A percentile compares a stretch with the other conserved stretches of the same genome.
Conservation (phyloP, 2,797 vertebrate genomes). For the Hipposideros larvatus region DNA sequence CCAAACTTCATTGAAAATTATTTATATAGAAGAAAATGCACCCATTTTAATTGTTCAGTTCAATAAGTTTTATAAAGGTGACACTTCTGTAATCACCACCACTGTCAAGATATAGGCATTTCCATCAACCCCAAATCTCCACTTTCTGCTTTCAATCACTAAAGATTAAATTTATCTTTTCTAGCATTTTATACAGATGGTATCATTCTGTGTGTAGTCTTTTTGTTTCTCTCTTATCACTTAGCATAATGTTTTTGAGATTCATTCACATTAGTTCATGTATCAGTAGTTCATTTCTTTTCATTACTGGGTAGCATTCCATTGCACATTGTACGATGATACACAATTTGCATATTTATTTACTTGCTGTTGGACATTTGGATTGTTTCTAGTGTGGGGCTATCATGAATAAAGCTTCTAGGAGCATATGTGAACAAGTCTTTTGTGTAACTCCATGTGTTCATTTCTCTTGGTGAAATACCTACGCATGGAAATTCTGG, state of each 20-base stretch:
- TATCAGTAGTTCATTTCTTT: not conserved
- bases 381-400: not conserved
- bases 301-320: not conserved
- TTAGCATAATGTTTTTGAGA: not conserved
- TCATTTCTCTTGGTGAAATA: not conserved
- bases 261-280: not conserved
- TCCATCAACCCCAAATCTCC: not conserved
- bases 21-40: not conserved
- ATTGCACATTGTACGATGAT: not conserved
- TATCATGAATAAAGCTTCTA: not conserved
- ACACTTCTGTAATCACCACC: not conserved
- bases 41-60: not conserved
- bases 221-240: not conserved
- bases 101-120: not conserved
- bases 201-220: not conserved
- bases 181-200: slow-evolving; percentile 38
- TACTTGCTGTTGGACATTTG: not conserved
- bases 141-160: not conserved
- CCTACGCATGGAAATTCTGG: not conserved
- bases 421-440: not conserved
- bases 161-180: slow-evolving; percentile 5
- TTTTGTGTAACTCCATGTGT: slow-evolving; percentile 3
- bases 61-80: slow-evolving; percentile 11
- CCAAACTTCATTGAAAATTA: not conserved
- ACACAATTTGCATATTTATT: not conserved